A percentile compares a stretch with the other conserved stretches of the same genome.
Conservation (phyloP, 2,113 vertebrate species). For the Melanerpes aurifrons region DNA sequence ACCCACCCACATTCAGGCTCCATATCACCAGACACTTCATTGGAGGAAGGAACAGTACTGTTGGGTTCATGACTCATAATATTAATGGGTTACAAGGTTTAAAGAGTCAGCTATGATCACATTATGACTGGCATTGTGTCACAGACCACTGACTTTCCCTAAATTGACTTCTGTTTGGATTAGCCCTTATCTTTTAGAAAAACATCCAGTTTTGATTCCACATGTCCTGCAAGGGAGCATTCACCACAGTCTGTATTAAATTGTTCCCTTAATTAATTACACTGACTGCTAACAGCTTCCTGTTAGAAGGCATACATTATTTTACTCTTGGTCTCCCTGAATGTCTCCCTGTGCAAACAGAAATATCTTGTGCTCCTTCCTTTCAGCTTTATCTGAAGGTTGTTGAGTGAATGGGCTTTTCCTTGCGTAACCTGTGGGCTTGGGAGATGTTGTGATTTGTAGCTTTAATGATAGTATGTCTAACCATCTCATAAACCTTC, state of each 20-base stretch:
- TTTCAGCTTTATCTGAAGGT: background rate
- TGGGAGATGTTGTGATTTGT: background rate
- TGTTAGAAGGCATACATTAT: background rate
- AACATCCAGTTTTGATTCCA: slow-evolving; percentile 44
- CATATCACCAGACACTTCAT: background rate
- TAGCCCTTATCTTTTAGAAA: slow-evolving; percentile 45
- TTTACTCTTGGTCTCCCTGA: background rate
- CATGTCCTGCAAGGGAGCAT: background rate
- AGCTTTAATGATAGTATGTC: background rate
- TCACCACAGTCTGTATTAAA: background rate
- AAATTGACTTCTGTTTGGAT: slow-evolving; percentile 31
- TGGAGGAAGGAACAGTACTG: slow-evolving; percentile 46
- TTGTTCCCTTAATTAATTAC: slow-evolving; percentile 6
- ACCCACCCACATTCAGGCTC: slow-evolving; percentile 16
- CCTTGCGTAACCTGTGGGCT: background rate
- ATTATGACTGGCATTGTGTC: background rate
- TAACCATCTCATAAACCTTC: background rate
- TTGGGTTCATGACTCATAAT: slow-evolving; percentile 35
- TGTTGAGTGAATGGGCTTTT: background rate
- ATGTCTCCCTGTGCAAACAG: background rate
- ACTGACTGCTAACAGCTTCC: background rate
- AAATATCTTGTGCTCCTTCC: background rate
- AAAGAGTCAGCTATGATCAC: background rate
- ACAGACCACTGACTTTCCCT: background rate
- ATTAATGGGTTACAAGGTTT: background rate